Base-by-base conservation (phyloP, 2,113 vertebrate genomes). In the Psilopogon haemacephalus region DNA sequence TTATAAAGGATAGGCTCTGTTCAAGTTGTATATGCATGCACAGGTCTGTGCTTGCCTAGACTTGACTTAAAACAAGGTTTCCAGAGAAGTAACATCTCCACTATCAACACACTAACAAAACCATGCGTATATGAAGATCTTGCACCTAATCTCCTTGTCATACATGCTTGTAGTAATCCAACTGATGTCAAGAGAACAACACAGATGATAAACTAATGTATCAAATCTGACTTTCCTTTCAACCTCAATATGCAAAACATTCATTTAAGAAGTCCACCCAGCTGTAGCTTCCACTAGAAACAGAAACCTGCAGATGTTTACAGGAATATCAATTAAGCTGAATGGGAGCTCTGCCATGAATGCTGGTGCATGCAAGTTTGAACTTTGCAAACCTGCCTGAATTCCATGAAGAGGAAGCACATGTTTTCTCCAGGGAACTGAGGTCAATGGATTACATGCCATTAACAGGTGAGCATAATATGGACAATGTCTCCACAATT, bases 71-170 rank as follows among this genome's bases (percentile, higher is more conserved):
- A 91, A 58, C 46, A 93, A 70, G 85, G 70, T 91, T 97, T 96
- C 86, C 90, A 90, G 85, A 81, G 94, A 95, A 96, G 93, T 56
- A 89, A 87, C 91, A 87, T 93, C 80, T 75, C 81, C 40, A 81
- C 87, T 75, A 95, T 92, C 85, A 95, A 91, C 91, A 80, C 40
- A 58, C 87, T 94, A 94, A 95, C 90, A 96, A 96, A 97, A 93
- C 84, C 65, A 84, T 59, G 70, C 48, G 71, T 71, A 72, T 69
- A 82, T 70, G 89, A 95, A 86, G 93, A 78, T 80, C 65, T 65
- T 33, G 55, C 71, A 72, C 63, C 62, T 85, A 74, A 86, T 88
- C 67, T 89, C 75, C 84, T 89, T 88, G 71, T 91, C 82, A 44
- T 68, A 82, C 50, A 59, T 58, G 50, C 70, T 77, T 93, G 75